Conservation (phyloP, 2,888 invertebrate genomes). For the Clunio marinus region DNA sequence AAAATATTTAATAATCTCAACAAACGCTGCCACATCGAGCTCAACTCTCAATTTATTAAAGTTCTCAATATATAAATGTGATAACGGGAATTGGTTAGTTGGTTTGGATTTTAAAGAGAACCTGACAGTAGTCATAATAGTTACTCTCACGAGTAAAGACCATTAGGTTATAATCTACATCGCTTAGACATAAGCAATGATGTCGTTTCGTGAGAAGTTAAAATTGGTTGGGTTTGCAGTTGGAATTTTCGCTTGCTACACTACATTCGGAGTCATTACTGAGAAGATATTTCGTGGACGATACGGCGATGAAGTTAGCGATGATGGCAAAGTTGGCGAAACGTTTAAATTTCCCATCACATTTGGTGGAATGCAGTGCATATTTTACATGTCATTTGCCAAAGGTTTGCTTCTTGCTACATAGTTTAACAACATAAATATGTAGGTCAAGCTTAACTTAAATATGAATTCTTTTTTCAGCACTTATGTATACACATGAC, state of each 20-base stretch:
- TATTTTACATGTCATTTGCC: slow-evolving; percentile 82
- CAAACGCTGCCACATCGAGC: too few species aligned
- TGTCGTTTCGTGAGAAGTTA: neutral
- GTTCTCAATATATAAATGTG: too few species aligned
- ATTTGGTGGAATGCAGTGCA: slow-evolving; percentile 84
- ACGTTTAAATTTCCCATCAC: slow-evolving; percentile 81
- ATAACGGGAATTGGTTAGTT: too few species aligned
- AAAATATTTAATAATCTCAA: too few species aligned
- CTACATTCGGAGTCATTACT: slow-evolving; percentile 88
- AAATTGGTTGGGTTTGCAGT: slow-evolving; percentile 73
- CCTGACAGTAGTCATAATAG: too few species aligned
- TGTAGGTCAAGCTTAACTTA: neutral
- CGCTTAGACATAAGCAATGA: neutral
- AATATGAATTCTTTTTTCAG: neutral
- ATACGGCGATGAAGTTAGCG: slow-evolving; percentile 54
- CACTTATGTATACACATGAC: neutral
- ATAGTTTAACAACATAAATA: neutral
- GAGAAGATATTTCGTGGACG: slow-evolving; percentile 90
- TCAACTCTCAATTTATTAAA: too few species aligned
- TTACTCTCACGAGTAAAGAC: too few species aligned
- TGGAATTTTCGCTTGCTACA: slow-evolving; percentile 91
- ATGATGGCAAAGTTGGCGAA: slow-evolving; percentile 59
- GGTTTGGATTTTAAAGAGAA: too few species aligned
- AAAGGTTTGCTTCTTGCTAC: slow-evolving; percentile 54
- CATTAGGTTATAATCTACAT: too few species aligned